phyloP scores from a whole-genome alignment of 2,888 invertebrate genomes.

The Anorthoa munda region DNA sequence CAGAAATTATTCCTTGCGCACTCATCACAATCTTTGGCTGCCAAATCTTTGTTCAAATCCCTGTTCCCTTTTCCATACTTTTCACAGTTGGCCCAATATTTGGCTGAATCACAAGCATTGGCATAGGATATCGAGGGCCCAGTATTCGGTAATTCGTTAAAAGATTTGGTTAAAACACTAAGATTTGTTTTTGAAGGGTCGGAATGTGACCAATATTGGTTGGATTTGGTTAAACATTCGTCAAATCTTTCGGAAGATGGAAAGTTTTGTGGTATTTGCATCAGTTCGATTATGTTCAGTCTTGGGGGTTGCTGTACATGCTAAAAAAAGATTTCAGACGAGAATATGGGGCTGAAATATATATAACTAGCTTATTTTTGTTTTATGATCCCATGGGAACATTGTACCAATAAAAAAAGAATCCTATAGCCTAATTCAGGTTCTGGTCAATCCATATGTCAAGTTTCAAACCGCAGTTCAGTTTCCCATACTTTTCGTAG shows the following conservation, averaged over 20 bases:
- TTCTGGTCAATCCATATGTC: too few relatives aligned
- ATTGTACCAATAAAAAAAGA: too few relatives aligned
- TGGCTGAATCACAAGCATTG: conserved; percentile 61
- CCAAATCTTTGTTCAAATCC: conserved; percentile 60
- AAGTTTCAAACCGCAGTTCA: conserved; percentile 40
- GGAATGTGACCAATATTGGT: conserved; percentile 38
- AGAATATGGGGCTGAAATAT: too few relatives aligned
- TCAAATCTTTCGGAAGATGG: conserved; percentile 67
- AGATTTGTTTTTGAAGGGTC: conserved; percentile 33
- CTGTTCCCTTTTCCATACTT: conserved; percentile 36
- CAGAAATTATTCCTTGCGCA: conserved; percentile 77
- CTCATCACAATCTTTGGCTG: conserved; percentile 71
- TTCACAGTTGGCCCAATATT: conserved; percentile 64
- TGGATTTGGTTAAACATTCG: conserved; percentile 46
- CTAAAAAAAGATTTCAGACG: background rate
- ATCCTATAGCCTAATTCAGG: too few relatives aligned
- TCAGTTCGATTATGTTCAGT: conserved; percentile 76
- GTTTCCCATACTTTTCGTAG: conserved; percentile 44
- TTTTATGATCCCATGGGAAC: too few relatives aligned
- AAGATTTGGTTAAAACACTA: conserved; percentile 37
- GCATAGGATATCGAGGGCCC: conserved; percentile 60
- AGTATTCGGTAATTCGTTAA: conserved; percentile 51
- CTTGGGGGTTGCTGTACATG: conserved; percentile 65
- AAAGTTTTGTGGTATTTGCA: conserved; percentile 73
- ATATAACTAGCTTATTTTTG: too few relatives aligned